Evolutionary conservation across 2,113 vertebrate species (phyloP).

Genomic region (Brachypteracias leptosomus): DNA sequence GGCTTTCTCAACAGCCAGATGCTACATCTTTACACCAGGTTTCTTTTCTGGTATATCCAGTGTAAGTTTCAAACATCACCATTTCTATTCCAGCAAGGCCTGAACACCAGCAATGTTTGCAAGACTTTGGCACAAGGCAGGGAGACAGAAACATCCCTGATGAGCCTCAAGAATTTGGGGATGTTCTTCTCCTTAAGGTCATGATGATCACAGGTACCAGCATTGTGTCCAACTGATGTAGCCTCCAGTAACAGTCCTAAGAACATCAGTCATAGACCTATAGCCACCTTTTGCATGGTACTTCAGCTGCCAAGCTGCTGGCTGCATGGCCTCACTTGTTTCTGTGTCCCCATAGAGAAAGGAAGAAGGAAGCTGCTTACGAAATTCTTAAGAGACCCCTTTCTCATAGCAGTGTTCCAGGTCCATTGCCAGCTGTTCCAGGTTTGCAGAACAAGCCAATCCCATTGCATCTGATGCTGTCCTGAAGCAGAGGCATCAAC

Average conservation of each 20-base stretch:
- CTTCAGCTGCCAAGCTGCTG: not conserved
- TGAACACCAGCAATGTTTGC: not conserved
- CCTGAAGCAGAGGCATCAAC: not conserved
- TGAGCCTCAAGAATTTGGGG: not conserved
- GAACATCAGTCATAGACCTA: not conserved
- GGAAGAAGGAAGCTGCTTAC: not conserved
- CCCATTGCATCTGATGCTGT: not conserved
- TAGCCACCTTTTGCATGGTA: not conserved
- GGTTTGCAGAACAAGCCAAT: not conserved
- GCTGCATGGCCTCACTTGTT: not conserved
- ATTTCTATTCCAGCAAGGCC: not conserved
- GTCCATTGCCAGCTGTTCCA: not conserved
- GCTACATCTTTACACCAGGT: not conserved
- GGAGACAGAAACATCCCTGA: not conserved
- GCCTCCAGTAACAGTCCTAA: not conserved
- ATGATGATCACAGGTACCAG: not conserved
- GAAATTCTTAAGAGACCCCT: not conserved
- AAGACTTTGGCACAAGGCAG: not conserved
- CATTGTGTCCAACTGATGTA: not conserved
- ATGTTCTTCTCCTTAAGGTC: not conserved
- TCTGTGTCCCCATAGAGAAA: not conserved
- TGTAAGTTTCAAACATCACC: not conserved
- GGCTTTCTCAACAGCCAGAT: not conserved
- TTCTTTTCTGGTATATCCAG: not conserved
- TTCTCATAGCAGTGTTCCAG: not conserved